Evolutionary conservation across 2,797 vertebrate genomes (phyloP).

Genomic region (Momotus momota): DNA sequence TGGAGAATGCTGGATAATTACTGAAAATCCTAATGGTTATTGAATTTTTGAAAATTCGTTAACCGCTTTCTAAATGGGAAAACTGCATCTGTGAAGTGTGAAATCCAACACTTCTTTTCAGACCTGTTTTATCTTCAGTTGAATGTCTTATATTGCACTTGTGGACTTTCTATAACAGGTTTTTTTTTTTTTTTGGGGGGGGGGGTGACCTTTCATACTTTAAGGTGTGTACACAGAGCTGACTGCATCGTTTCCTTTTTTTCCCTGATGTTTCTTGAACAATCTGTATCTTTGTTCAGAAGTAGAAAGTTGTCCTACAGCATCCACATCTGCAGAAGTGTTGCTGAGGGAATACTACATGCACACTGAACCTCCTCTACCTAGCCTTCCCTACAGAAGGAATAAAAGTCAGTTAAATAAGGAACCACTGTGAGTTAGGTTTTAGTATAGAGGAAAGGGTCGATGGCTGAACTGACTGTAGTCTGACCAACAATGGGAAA

Average conservation of each 20-base stretch:
- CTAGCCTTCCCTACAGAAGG: neutral
- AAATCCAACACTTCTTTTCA: neutral
- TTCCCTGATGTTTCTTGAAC: neutral
- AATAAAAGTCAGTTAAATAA: neutral
- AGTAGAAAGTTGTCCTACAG: neutral
- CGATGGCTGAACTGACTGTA: neutral
- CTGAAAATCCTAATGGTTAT: no score
- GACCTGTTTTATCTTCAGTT: neutral
- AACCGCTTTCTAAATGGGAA: fast-evolving
- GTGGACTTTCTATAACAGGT: neutral
- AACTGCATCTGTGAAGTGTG: neutral
- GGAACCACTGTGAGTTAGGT: fast-evolving
- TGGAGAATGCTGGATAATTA: neutral
- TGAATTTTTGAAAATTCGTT: neutral
- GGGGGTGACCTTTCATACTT: neutral
- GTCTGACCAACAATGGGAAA: neutral
- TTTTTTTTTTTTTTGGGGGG: neutral
- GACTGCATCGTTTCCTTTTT: neutral
- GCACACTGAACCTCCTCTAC: neutral
- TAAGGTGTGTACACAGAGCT: neutral
- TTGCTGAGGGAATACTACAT: fast-evolving
- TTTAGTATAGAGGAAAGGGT: neutral
- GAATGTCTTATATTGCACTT: neutral
- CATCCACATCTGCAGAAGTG: neutral
- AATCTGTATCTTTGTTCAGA: neutral